Conservation (phyloP, 2,888 invertebrate species). For the Esperia sulphurella region DNA sequence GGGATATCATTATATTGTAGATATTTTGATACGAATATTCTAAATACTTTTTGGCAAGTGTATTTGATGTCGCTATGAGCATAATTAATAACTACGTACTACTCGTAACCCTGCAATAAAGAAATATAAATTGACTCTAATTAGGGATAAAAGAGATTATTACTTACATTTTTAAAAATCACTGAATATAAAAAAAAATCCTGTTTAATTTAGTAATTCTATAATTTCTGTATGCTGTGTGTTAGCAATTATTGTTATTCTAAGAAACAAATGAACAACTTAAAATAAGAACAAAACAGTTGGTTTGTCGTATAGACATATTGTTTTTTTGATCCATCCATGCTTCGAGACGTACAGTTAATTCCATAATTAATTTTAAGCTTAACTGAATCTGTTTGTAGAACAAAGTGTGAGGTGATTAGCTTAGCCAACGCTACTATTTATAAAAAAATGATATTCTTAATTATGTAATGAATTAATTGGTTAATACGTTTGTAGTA, state of each 20-base stretch:
- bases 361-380: background rate
- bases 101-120: slow-evolving; percentile 16
- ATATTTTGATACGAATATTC: background rate
- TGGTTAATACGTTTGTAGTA: too few relatives aligned
- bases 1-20: background rate
- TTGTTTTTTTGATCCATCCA: background rate
- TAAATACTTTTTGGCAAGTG: background rate
- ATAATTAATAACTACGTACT: background rate
- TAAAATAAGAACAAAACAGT: too few relatives aligned
- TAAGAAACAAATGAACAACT: too few relatives aligned
- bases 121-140: slow-evolving; percentile 18
- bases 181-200: too few relatives aligned
- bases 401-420: background rate
- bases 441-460: too few relatives aligned
- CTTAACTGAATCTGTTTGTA: background rate
- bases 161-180: too few relatives aligned
- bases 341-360: background rate
- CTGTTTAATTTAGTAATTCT: too few relatives aligned
- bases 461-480: too few relatives aligned
- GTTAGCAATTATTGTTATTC: too few relatives aligned
- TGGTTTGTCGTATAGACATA: too few relatives aligned
- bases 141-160: slow-evolving; percentile 33
- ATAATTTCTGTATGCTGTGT: too few relatives aligned
- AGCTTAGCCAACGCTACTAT: too few relatives aligned
- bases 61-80: background rate